Percentiles rank a stretch among this genome's conserved stretches.
These are phyloP conservation scores for Mionectes macconnelli DNA, from an alignment of 2,113 vertebrate species.

Conservation along the genomic window DNA sequence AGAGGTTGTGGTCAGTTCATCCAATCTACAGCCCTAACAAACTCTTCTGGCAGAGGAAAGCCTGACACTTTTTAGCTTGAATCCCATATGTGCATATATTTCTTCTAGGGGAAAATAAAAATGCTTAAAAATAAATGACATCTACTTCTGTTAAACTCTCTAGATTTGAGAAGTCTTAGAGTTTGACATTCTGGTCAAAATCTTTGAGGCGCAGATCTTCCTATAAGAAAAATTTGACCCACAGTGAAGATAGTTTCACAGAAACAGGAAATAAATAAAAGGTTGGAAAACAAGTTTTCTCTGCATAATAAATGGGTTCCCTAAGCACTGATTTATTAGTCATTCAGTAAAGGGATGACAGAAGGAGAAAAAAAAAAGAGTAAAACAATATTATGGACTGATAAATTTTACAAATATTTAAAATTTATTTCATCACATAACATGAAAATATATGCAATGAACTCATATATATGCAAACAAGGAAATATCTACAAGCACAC, in stretches of 20 bases:
- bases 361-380: not conserved
- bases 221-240: not conserved
- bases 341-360: not conserved
- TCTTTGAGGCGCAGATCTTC: not conserved
- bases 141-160: not conserved
- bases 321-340: not conserved
- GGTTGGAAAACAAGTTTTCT: not conserved
- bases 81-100: not conserved
- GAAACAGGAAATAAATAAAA: not conserved
- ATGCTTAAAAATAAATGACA: not conserved
- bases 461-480: not conserved
- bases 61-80: not conserved
- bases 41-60: not conserved
- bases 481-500: not conserved
- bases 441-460: not conserved
- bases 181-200: not conserved
- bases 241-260: not conserved
- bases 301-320: not conserved
- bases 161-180: not conserved
- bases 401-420: not conserved
- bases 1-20: rapidly evolving
- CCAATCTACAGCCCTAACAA: not conserved
- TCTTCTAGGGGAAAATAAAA: not conserved
- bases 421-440: not conserved
- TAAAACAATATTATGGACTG: not conserved